Evolutionary conservation across 2,888 invertebrate species (phyloP).

Genomic region (Limnephilus lunatus): DNA sequence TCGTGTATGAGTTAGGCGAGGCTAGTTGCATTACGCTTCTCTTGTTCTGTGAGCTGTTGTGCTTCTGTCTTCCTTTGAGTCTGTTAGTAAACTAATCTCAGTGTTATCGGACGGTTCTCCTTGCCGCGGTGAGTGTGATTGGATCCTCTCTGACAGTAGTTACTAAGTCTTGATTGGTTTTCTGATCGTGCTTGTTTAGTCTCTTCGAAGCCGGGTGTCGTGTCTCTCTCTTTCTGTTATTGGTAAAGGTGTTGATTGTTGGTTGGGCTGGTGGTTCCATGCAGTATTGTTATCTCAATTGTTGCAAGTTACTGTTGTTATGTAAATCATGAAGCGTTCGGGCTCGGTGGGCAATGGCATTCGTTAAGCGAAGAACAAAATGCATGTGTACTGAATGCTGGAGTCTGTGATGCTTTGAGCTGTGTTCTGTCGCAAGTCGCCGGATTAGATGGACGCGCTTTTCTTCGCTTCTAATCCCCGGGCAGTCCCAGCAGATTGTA

Average conservation of each 20-base stretch:
- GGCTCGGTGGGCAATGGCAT: constrained; percentile 48
- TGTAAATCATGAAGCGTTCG: constrained; percentile 55
- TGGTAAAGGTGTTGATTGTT: constrained; percentile 24
- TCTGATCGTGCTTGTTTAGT: constrained; percentile 14
- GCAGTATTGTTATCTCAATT: constrained; percentile 51
- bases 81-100: constrained; percentile 45
- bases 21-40: constrained; percentile 27
- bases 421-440: constrained; percentile 26
- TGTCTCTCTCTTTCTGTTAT: constrained; percentile 16
- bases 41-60: constrained; percentile 28
- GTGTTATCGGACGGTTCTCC: constrained; percentile 3
- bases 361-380: constrained; percentile 50
- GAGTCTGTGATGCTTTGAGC: constrained; percentile 14
- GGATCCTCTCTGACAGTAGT: neutral
- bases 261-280: constrained; percentile 49
- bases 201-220: neutral
- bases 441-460: neutral
- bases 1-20: constrained; percentile 26
- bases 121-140: neutral
- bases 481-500: constrained; percentile 11
- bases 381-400: constrained; percentile 39
- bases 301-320: constrained; percentile 49
- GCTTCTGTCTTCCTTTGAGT: constrained; percentile 26
- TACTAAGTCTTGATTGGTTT: neutral
- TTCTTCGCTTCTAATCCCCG: neutral